Percentiles rank a stretch among this genome's conserved stretches.
Evolutionary conservation across 30 jellyfish, hydroid and myxozoan species (phyloP).

Genomic region (Catostylus mosaicus): DNA sequence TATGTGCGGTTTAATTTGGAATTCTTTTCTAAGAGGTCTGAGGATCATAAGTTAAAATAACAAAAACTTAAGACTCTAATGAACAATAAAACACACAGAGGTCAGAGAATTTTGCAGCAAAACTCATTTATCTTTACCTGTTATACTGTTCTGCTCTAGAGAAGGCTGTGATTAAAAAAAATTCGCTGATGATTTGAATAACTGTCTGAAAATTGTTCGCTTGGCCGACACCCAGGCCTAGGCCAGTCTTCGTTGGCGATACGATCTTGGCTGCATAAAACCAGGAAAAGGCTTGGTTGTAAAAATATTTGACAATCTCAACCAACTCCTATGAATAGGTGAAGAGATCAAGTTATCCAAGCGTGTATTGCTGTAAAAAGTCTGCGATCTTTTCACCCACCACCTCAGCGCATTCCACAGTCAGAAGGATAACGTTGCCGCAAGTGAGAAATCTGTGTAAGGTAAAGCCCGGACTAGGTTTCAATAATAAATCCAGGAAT

Average conservation of each 20-base stretch:
- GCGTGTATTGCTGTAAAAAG: background rate
- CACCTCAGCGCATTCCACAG: slow-evolving; percentile 23
- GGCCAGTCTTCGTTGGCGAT: background rate
- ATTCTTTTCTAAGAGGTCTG: background rate
- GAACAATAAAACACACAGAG: background rate
- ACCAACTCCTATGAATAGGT: too few species aligned
- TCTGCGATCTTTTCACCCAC: background rate
- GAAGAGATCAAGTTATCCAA: background rate
- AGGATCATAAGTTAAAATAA: background rate
- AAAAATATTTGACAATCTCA: too few species aligned
- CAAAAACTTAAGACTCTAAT: background rate
- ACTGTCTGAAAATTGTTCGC: background rate
- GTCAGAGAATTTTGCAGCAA: background rate
- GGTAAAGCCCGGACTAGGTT: slow-evolving; percentile 17
- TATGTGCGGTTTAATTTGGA: background rate
- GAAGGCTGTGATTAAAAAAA: too few species aligned
- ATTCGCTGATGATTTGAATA: too few species aligned
- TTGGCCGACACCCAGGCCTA: background rate
- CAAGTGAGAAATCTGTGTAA: slow-evolving; percentile 13
- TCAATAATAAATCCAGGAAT: too few species aligned
- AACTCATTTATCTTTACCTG: too few species aligned
- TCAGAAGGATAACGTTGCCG: slow-evolving; percentile 13
- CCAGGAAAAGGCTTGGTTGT: too few species aligned
- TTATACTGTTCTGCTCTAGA: too few species aligned
- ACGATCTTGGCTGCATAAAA: background rate